Conservation (phyloP, 64 coral and sea anemone species). For the Montipora foliosa region DNA sequence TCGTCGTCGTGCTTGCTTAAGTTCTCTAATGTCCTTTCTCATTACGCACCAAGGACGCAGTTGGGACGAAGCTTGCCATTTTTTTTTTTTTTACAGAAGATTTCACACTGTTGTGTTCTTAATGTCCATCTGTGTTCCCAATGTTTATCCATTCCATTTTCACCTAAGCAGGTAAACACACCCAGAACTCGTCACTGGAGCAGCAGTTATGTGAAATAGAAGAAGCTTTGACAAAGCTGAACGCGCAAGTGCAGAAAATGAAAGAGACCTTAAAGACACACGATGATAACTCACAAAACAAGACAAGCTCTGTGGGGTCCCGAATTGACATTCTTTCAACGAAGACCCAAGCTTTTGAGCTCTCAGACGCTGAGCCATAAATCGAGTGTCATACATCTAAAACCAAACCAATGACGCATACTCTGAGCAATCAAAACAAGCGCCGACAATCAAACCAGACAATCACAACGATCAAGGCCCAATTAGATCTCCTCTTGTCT, state of each 20-base stretch:
- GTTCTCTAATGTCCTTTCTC: too few species aligned
- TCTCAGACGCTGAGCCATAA: background rate
- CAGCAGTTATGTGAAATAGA: conserved; percentile 2
- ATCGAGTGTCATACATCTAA: too few species aligned
- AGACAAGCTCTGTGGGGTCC: background rate
- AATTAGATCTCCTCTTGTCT: too few species aligned
- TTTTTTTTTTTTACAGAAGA: too few species aligned
- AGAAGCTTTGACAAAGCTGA: background rate
- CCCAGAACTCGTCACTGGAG: background rate
- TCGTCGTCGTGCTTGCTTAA: too few species aligned
- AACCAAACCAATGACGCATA: too few species aligned
- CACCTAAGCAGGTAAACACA: background rate
- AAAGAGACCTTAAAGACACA: background rate
- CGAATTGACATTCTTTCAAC: background rate
- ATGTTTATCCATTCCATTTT: background rate
- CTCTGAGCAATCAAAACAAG: too few species aligned
- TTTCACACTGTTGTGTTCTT: too few species aligned
- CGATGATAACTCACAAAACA: background rate
- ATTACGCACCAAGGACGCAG: too few species aligned
- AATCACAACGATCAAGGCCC: too few species aligned
- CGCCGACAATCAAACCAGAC: too few species aligned
- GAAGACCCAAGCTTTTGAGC: background rate
- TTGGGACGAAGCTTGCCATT: too few species aligned
- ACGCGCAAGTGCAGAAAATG: conserved; percentile 1
- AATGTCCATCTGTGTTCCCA: background rate